A percentile compares a stretch with the other conserved stretches of the same genome.
These are phyloP conservation scores for Electrona antarctica DNA, from an alignment of 2,113 vertebrate species.

Conservation along the genomic window DNA sequence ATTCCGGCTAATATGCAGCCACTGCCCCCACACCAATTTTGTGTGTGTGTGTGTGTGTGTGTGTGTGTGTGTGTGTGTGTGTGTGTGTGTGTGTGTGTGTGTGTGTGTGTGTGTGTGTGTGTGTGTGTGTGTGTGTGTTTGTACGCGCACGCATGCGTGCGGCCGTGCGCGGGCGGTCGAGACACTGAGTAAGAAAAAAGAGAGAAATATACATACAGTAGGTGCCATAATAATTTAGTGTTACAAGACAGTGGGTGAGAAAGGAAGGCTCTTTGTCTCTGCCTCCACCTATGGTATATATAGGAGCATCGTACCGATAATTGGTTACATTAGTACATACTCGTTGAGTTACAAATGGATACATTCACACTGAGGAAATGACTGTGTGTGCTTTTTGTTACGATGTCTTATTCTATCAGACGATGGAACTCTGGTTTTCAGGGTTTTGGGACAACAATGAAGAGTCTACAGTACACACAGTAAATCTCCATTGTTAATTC, in stretches of 20 bases:
- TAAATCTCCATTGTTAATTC: too few species aligned
- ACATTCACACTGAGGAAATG: slow-evolving; percentile 16
- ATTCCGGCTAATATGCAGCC: slow-evolving; percentile 74
- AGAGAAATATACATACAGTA: slow-evolving; percentile 49
- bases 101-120: slow-evolving; percentile 2
- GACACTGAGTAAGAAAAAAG: slow-evolving; percentile 25
- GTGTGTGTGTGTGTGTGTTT: neutral
- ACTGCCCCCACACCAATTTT: slow-evolving; percentile 28
- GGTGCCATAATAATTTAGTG: slow-evolving; percentile 67
- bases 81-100: slow-evolving; percentile 2
- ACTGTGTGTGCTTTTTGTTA: slow-evolving; percentile 28
- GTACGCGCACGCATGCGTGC: too few species aligned
- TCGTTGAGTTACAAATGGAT: too few species aligned
- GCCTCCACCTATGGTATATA: slow-evolving; percentile 43
- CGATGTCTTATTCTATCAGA: slow-evolving; percentile 41
- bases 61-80: neutral
- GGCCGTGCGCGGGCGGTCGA: slow-evolving; percentile 37
- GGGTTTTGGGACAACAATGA: slow-evolving; percentile 43
- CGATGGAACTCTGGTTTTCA: slow-evolving; percentile 35
- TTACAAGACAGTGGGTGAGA: slow-evolving; percentile 60
- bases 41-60: neutral
- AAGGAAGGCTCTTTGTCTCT: slow-evolving; percentile 73
- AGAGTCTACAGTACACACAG: slow-evolving; percentile 33
- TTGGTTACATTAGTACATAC: too few species aligned
- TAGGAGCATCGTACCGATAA: neutral